Evolutionary conservation across 2,797 vertebrate genomes (phyloP).

Genomic region (Syngnathus acus): DNA sequence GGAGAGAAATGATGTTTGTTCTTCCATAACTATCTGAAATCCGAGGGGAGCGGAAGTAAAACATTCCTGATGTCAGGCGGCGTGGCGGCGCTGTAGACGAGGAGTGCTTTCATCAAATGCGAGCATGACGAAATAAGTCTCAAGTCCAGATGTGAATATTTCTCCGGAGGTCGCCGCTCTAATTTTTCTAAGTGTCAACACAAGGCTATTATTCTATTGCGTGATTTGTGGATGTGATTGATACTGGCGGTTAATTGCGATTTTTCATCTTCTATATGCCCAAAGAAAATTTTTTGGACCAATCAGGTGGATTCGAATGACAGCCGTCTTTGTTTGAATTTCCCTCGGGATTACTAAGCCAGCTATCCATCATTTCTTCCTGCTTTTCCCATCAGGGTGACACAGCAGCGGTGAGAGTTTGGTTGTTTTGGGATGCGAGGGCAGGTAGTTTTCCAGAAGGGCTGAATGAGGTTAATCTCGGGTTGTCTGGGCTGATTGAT

Average conservation of each 20-base stretch:
- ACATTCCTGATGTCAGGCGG: neutral
- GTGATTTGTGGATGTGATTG: too few relatives aligned
- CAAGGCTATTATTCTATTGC: too few relatives aligned
- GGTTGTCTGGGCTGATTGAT: slow-evolving; percentile 70
- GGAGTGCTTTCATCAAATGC: neutral
- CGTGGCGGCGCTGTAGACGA: neutral
- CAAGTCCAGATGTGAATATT: too few relatives aligned
- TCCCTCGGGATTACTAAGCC: neutral
- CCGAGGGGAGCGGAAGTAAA: neutral
- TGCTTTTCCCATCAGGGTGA: slow-evolving; percentile 4
- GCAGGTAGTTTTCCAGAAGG: slow-evolving; percentile 48
- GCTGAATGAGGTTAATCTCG: slow-evolving; percentile 49
- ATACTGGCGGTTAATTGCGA: too few relatives aligned
- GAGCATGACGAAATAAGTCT: neutral
- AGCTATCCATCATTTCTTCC: neutral
- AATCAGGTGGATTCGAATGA: neutral
- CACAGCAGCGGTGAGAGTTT: slow-evolving; percentile 14
- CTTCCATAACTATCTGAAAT: neutral
- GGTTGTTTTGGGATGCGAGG: slow-evolving; percentile 24
- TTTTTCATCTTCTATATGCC: too few relatives aligned
- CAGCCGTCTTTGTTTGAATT: neutral
- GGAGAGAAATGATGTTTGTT: neutral
- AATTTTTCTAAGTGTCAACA: too few relatives aligned
- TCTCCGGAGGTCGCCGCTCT: too few relatives aligned
- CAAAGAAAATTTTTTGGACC: too few relatives aligned